Evolutionary conservation across 1,140 invertebrate species (phyloP), one percentile per base, ranked within the genome.

Genomic region (Cardiocondyla obscurior): DNA sequence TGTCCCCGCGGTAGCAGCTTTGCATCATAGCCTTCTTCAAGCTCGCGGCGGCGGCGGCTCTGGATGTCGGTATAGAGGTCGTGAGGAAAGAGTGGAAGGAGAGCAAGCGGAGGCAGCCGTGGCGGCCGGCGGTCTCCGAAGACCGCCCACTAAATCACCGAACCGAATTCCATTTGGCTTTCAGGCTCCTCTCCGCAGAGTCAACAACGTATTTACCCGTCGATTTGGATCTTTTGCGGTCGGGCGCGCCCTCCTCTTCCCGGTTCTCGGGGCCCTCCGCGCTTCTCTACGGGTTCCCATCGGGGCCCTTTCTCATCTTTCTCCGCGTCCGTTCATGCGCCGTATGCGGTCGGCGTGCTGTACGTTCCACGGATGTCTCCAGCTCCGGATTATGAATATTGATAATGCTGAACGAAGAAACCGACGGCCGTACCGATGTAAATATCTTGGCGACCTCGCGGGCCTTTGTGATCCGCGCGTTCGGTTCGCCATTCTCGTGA

Each of bases 131-230:
- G 90, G 89, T 91, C 91, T 92, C 88, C 85, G 83, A 85, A 91
- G 86, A 87, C 85, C 90, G 91, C 90, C 91, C 91, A 92, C 91
- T 92, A 92, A 92, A 92, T 93, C 91, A 92, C 90, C 90, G 89
- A 84, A 89, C 90, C 88, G 91, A 92, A 92, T 93, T 92, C 91
- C 92, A 90, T 92, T 92, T 92, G 89, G 90, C 90, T 92, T 90
- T 92, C 83, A 88, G 90, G 83, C 88, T 88, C 81, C 88, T 90
- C 88, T 89, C 72, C 83, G 67, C 84, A 90, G 85, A 93, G 90
- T 93, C 92, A 93, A 93, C 91, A 92, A 92, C 92, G 91, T 93
- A 93, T 93, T 92, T 91, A 92, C 91, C 83, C 90, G 89, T 92
- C 90, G 91, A 92, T 92, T 92, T 92, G 88, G 90, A 89, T 89